These are phyloP conservation scores for Athetis lepigone DNA, from an alignment of 2,888 invertebrate species.

Conservation along the genomic window DNA sequence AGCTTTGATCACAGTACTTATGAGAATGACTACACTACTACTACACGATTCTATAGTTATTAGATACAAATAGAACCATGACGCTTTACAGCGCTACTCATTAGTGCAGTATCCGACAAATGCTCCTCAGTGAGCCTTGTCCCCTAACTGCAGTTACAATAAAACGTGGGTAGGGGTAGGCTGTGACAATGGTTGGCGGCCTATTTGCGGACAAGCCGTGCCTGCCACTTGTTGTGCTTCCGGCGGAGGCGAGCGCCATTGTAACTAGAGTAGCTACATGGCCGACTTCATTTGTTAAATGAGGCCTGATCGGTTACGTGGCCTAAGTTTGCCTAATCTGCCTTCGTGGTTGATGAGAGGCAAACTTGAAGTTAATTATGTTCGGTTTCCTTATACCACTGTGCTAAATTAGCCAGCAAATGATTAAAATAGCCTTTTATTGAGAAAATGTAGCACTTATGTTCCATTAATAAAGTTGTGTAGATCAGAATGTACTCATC, in stretches of 20 bases:
- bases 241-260: slow-evolving; percentile 73
- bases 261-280: slow-evolving; percentile 75
- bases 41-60: neutral
- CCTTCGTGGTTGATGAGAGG: slow-evolving; percentile 26
- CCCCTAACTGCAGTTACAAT: slow-evolving; percentile 68
- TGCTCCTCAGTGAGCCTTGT: slow-evolving; percentile 25
- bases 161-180: slow-evolving; percentile 65
- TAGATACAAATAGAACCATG: neutral
- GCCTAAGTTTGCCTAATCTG: slow-evolving; percentile 43
- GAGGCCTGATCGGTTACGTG: slow-evolving; percentile 62
- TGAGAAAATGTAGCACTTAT: neutral
- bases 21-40: neutral
- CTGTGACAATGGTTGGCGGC: slow-evolving; percentile 79
- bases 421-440: neutral
- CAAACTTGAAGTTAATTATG: slow-evolving; percentile 17
- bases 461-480: neutral
- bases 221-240: slow-evolving; percentile 87
- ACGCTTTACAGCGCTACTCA: slow-evolving; percentile 22
- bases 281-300: slow-evolving; percentile 80
- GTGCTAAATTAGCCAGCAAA: neutral
- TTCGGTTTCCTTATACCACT: slow-evolving; percentile 6
- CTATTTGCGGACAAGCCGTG: slow-evolving; percentile 83
- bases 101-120: slow-evolving; percentile 48
- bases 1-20: neutral
- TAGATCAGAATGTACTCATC: slow-evolving; percentile 3